phyloP scores from a whole-genome alignment of 1,140 invertebrate genomes.

The Mamestra configurata region DNA sequence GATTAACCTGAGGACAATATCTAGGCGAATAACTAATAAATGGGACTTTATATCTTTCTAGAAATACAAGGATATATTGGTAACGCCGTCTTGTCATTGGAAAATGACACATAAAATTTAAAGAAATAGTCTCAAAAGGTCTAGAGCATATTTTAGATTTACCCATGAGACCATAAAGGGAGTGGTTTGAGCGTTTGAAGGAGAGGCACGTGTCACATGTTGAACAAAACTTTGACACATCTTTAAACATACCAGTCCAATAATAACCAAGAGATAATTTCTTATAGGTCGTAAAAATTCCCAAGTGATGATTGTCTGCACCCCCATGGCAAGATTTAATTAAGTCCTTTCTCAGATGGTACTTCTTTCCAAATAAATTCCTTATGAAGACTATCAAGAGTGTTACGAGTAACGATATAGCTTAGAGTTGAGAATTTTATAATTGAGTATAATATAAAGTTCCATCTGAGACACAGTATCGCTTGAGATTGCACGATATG shows the following conservation, averaged over 20 bases:
- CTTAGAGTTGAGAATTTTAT: too few species aligned
- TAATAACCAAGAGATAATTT: slow-evolving; percentile 51
- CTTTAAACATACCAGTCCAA: slow-evolving; percentile 41
- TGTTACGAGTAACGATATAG: too few species aligned
- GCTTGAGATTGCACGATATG: too few species aligned
- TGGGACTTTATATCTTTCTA: slow-evolving; percentile 55
- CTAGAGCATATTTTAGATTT: slow-evolving; percentile 54
- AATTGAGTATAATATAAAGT: background rate
- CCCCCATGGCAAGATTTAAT: slow-evolving; percentile 49
- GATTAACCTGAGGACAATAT: slow-evolving; percentile 49
- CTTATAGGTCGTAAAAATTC: slow-evolving; percentile 49
- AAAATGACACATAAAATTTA: slow-evolving; percentile 58
- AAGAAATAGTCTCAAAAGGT: slow-evolving; percentile 55
- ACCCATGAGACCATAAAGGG: slow-evolving; percentile 68
- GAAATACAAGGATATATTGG: slow-evolving; percentile 51
- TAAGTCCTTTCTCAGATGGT: background rate
- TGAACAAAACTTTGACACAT: background rate
- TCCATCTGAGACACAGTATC: too few species aligned
- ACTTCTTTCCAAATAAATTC: background rate
- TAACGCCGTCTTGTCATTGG: slow-evolving; percentile 55
- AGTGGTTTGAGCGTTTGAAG: slow-evolving; percentile 65
- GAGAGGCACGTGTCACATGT: slow-evolving; percentile 56
- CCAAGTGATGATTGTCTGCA: slow-evolving; percentile 45
- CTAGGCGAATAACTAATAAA: slow-evolving; percentile 33
- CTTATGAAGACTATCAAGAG: background rate